Percentiles rank a stretch among this genome's conserved stretches.
Conservation (phyloP, 2,113 vertebrate genomes). For the Oostethus manadensis region DNA sequence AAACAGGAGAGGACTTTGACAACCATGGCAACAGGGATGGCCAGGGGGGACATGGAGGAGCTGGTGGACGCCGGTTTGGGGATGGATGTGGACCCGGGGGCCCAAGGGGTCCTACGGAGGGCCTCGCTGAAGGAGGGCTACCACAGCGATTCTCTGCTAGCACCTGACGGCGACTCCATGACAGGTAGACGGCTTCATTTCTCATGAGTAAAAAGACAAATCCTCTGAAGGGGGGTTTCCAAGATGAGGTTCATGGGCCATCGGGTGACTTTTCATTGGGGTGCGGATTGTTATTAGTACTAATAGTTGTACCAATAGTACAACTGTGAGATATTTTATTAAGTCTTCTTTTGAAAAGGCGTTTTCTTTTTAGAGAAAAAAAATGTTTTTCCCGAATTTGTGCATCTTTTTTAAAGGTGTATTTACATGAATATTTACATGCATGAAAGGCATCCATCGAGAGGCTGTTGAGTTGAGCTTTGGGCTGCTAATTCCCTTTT, state of each 20-base stretch:
- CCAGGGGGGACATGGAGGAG: slow-evolving; percentile 55
- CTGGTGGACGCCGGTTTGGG: slow-evolving; percentile 59
- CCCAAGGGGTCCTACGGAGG: slow-evolving; percentile 30
- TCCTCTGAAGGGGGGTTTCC: too few relatives aligned
- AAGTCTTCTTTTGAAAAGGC: too few relatives aligned
- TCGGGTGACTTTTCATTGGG: too few relatives aligned
- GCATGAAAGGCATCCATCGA: slow-evolving; percentile 6
- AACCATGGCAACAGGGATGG: slow-evolving; percentile 24
- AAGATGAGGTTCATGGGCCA: too few relatives aligned
- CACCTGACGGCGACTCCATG: slow-evolving; percentile 68
- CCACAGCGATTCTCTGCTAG: slow-evolving; percentile 60
- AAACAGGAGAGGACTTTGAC: background rate
- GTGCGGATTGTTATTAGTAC: too few relatives aligned
- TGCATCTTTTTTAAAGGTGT: background rate
- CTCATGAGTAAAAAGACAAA: too few relatives aligned
- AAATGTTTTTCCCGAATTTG: background rate
- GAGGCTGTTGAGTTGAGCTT: slow-evolving; percentile 44
- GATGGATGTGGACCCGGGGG: slow-evolving; percentile 54
- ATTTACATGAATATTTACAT: slow-evolving; percentile 9
- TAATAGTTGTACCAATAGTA: too few relatives aligned
- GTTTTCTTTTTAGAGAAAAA: too few relatives aligned
- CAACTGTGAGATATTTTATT: too few relatives aligned
- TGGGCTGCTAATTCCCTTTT: slow-evolving; percentile 66
- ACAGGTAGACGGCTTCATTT: slow-evolving; percentile 48
- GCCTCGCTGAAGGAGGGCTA: slow-evolving; percentile 53